phyloP scores from a whole-genome alignment of 92 coral and sea anemone species.

The Parazoanthus atlanticus region DNA sequence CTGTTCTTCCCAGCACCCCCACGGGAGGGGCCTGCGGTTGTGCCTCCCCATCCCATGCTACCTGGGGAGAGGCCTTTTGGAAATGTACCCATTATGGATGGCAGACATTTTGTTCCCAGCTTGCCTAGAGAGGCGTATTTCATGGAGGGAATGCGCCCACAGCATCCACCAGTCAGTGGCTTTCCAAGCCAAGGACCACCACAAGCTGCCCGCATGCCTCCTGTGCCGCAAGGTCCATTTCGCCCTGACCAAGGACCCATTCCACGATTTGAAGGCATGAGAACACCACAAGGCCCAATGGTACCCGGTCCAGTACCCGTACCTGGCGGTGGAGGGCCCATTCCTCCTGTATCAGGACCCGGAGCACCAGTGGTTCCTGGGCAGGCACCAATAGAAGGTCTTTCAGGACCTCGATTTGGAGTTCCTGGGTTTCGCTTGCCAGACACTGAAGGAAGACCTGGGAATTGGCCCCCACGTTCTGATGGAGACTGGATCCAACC shows the following conservation, averaged over 20 bases:
- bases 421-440: slow-evolving; percentile 85
- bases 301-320: slow-evolving; percentile 58
- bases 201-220: slow-evolving; percentile 75
- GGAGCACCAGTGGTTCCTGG: slow-evolving; percentile 57
- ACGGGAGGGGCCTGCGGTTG: slow-evolving; percentile 78
- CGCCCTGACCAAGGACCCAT: slow-evolving; percentile 85
- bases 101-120: slow-evolving; percentile 76
- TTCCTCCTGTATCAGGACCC: slow-evolving; percentile 42
- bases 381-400: slow-evolving; percentile 76
- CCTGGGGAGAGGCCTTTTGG: slow-evolving; percentile 82
- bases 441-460: slow-evolving; percentile 73
- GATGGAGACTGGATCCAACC: slow-evolving; percentile 90
- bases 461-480: slow-evolving; percentile 82
- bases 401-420: slow-evolving; percentile 78
- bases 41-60: slow-evolving; percentile 76
- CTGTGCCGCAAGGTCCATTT: slow-evolving; percentile 74
- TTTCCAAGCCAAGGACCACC: slow-evolving; percentile 88
- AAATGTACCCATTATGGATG: slow-evolving; percentile 71
- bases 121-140: slow-evolving; percentile 83
- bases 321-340: slow-evolving; percentile 36
- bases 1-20: slow-evolving; percentile 76
- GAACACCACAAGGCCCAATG: slow-evolving; percentile 76
- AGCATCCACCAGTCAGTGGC: slow-evolving; percentile 84
- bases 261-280: slow-evolving; percentile 86
- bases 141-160: slow-evolving; percentile 84